Evolutionary conservation across 2,888 invertebrate species (phyloP), one percentile per base, ranked within the genome.

Genomic region (Agrotis exclamationis): DNA sequence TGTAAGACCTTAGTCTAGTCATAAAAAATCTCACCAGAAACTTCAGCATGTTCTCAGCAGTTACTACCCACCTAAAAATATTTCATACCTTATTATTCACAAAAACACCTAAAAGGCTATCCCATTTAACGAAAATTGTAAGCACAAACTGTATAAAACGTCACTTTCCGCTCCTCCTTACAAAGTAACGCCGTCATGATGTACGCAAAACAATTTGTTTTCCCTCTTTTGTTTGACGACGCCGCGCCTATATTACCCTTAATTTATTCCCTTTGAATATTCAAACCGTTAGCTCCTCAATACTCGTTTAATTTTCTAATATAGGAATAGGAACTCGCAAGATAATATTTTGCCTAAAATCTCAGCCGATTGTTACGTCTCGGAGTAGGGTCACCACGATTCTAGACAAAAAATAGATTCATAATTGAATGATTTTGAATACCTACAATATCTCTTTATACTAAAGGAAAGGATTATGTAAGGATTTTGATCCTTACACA

Each of bases 241-340:
- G 88, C 88, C 85, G 88, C 88, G 88, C 90, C 82, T 76, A 72
- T 63, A 75, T 89, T 87, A 86, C 84, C 83, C 86, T 89, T 93
- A 95, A 95, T 94, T 95, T 94, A 95, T 95, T 94, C 94, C 83
- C 85, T 91, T 91, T 96, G 95, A 95, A 95, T 96, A 96, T 95
- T 96, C 96, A 96, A 91, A 91, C 88, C 91, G 88, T 90, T 91
- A 90, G 89, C 91, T 91, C 92, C 91, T 92, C 95, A 92, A 95
- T 95, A 93, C 90, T 93, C 93, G 89, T 94, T 94, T 93, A 92
- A 93, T 94, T 95, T 93, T 91, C 90, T 92, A 93, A 94, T 94
- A 93, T 92, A 92, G 90, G 88, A 93, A 92, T 91, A 91, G 89
- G 87, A 94, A 93, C 92, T 92, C 87, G 90, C 75, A 83, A 89